Percentiles rank a stretch among this genome's conserved stretches.
phyloP scores from a whole-genome alignment of 2,888 invertebrate genomes.

The Drosophila algonquin region DNA sequence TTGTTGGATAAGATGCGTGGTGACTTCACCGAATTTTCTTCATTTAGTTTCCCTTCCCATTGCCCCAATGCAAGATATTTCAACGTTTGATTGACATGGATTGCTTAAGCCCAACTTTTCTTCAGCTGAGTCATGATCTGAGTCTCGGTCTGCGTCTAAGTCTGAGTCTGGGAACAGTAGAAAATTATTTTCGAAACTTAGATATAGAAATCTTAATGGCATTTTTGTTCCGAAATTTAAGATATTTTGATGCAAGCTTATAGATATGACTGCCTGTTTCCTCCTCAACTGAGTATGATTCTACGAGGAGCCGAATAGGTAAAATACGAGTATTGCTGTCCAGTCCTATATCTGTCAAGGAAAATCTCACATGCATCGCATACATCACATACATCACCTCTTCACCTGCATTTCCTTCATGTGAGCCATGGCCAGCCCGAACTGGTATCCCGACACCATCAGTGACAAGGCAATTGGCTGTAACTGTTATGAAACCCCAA shows the following conservation, averaged over 20 bases:
- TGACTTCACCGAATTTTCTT: slow-evolving; percentile 28
- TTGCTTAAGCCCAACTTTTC: slow-evolving; percentile 33
- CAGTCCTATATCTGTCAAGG: slow-evolving; percentile 6
- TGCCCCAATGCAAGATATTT: slow-evolving; percentile 21
- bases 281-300: neutral
- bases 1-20: slow-evolving; percentile 1
- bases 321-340: neutral
- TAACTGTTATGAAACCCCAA: slow-evolving; percentile 52
- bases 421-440: slow-evolving; percentile 23
- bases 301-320: neutral
- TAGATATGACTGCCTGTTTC: neutral
- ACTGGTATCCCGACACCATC: slow-evolving; percentile 41
- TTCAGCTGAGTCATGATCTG: slow-evolving; percentile 53
- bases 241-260: neutral
- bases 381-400: slow-evolving; percentile 40
- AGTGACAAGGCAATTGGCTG: slow-evolving; percentile 49
- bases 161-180: slow-evolving; percentile 52
- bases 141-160: no score
- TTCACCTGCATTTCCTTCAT: slow-evolving; percentile 30
- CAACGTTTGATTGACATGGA: slow-evolving; percentile 57
- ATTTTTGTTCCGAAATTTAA: neutral
- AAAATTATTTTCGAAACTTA: slow-evolving; percentile 28
- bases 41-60: slow-evolving; percentile 20
- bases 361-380: slow-evolving; percentile 5
- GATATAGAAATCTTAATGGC: slow-evolving; percentile 7